phyloP scores from a whole-genome alignment of 2,888 invertebrate species.

The Drosophila cognata region DNA sequence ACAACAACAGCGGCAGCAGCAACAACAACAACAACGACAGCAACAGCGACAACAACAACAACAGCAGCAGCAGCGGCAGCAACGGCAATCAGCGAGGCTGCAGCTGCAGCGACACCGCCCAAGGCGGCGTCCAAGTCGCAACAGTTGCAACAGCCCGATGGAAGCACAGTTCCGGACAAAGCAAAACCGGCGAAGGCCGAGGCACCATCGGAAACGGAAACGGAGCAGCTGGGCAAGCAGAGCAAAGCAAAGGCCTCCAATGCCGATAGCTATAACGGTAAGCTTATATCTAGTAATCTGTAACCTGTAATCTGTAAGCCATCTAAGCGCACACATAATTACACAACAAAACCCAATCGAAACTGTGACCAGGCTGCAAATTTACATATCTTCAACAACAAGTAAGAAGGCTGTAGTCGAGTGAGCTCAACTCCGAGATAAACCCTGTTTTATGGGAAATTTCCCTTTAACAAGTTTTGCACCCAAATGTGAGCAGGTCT shows the following conservation, averaged over 20 bases:
- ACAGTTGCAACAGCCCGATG: neutral
- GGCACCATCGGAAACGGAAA: conserved; percentile 26
- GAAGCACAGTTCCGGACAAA: neutral
- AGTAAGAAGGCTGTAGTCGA: no score
- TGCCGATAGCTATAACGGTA: conserved; percentile 51
- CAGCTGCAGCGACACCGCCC: conserved; percentile 40
- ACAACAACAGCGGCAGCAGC: neutral
- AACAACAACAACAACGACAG: neutral
- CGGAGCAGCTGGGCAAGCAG: conserved; percentile 38
- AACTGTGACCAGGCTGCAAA: neutral
- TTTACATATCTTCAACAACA: no score
- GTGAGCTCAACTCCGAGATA: no score
- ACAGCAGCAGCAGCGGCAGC: conserved; percentile 41
- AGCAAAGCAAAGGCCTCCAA: conserved; percentile 22
- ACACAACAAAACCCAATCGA: neutral
- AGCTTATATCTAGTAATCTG: neutral
- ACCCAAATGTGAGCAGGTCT: no score
- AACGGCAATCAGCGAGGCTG: conserved; percentile 23
- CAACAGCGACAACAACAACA: neutral
- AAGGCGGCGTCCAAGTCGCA: conserved; percentile 15
- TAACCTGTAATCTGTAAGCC: no score
- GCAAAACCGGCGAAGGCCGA: conserved; percentile 18
- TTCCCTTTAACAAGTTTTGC: no score
- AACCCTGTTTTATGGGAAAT: no score
- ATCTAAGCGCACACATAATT: neutral